A percentile compares a stretch with the other conserved stretches of the same genome.
These are phyloP conservation scores for Drosophila neoperkinsi DNA, from an alignment of 2,888 invertebrate species.

Conservation along the genomic window DNA sequence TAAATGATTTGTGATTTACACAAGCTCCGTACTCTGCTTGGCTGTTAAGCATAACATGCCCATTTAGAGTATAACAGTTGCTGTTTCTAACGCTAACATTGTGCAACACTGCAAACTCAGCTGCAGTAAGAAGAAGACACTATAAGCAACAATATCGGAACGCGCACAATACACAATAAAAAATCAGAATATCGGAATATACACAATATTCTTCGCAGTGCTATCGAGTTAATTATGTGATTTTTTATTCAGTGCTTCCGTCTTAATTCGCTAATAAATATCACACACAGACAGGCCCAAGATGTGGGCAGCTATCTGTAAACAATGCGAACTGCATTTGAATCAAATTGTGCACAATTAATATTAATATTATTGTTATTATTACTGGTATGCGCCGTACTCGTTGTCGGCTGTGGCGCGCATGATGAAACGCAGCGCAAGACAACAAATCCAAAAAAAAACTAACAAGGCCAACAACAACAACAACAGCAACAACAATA, in stretches of 20 bases:
- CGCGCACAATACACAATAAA: constrained; percentile 41
- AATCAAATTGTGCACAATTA: constrained; percentile 59
- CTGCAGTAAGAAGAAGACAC: constrained; percentile 53
- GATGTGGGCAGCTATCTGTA: constrained; percentile 27
- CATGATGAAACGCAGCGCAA: constrained; percentile 48
- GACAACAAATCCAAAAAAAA: constrained; percentile 69
- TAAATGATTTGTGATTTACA: background rate
- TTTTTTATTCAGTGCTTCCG: constrained; percentile 17
- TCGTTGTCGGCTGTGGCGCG: constrained; percentile 46
- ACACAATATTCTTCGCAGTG: constrained; percentile 24
- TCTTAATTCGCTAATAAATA: constrained; percentile 20
- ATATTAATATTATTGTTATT: constrained; percentile 35
- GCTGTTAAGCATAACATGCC: background rate
- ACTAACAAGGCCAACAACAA: constrained; percentile 51
- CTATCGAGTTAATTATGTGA: constrained; percentile 35
- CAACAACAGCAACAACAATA: constrained; percentile 18
- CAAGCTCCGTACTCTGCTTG: background rate
- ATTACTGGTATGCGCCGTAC: constrained; percentile 37
- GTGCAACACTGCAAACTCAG: constrained; percentile 31
- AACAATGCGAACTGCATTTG: constrained; percentile 67
- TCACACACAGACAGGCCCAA: constrained; percentile 3
- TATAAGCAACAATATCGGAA: constrained; percentile 45
- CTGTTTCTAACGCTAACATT: constrained; percentile 12
- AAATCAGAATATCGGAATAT: background rate
- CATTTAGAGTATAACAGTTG: constrained; percentile 30